Evolutionary conservation across 2,113 vertebrate species (phyloP).

Genomic region (Uria aalge): DNA sequence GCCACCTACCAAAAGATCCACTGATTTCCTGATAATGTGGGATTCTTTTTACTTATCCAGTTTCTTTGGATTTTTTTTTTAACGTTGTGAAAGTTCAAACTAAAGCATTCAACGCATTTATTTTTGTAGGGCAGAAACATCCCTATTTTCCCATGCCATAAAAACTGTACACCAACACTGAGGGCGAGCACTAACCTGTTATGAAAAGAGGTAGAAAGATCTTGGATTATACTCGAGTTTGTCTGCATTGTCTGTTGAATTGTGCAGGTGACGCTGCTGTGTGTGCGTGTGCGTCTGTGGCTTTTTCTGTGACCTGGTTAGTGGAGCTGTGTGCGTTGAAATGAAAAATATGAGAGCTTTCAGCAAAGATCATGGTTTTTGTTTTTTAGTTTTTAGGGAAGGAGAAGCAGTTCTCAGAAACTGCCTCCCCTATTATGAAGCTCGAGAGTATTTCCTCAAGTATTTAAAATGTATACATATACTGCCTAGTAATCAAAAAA

Average conservation of each 20-base stretch:
- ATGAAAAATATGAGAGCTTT: constrained; percentile 62
- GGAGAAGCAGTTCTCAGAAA: constrained; percentile 15
- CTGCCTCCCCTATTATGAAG: background rate
- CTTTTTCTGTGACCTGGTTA: constrained; percentile 78
- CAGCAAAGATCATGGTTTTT: constrained; percentile 70
- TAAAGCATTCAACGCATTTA: constrained; percentile 84
- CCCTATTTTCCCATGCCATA: constrained; percentile 85
- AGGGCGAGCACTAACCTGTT: constrained; percentile 84
- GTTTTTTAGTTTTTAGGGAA: constrained; percentile 51
- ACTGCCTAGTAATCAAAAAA: background rate
- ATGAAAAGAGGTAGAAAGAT: constrained; percentile 86
- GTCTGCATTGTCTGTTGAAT: constrained; percentile 76
- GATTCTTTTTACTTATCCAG: constrained; percentile 55
- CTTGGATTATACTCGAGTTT: constrained; percentile 80
- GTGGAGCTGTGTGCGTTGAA: constrained; percentile 68
- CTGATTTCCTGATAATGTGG: constrained; percentile 53
- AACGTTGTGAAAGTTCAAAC: constrained; percentile 66
- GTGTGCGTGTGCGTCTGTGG: constrained; percentile 63
- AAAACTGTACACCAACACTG: constrained; percentile 86
- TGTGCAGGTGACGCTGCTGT: constrained; percentile 70
- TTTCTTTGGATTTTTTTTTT: constrained; percentile 65
- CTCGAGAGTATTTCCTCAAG: background rate
- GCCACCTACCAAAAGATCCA: constrained; percentile 42
- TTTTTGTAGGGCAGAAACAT: constrained; percentile 84
- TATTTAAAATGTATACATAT: background rate